Evolutionary conservation across 2,888 invertebrate genomes (phyloP), one percentile per base, ranked within the genome.

Genomic region (Cheilosia vulpina): DNA sequence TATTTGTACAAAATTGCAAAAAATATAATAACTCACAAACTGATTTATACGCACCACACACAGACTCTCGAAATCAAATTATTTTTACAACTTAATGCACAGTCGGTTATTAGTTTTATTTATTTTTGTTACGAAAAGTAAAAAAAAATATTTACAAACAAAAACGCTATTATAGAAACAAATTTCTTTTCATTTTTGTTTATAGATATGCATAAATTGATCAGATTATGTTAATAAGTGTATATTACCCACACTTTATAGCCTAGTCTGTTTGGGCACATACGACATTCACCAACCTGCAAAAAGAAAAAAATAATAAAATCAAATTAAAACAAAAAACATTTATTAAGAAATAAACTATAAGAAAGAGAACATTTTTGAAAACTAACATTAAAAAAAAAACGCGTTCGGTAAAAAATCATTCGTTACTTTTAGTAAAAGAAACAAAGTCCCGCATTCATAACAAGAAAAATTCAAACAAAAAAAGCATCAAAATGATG

Each of bases 221-320:
- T 87, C 88, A 89, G 88, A 89, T 88, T 88, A 88, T 88, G 87
- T 88, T 89, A 88, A 88, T 87, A 88, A 89, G 88, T 87, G 90
- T 90, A 65, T 80, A 73, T 76, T 68, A 55, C 62, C 77, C 72
- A 85, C 85, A 81, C 85, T 85, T 82, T 78, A 77, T 82, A 83
- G 77, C 85, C 78, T 78, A 80, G 79, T 81, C 88, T 88, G 87
- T 88, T 88, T 89, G 90, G 90, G 90, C 91, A 91, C 89, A 91
- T 90, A 92, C 90, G 92, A 91, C 92, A 92, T 92, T 92, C 92
- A 92, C 92, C 92, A 92, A 92, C 90, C 89, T 88, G 88, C 88
- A 88, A 89, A 85, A 73, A 63, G 41, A 71, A 60, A 79, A 68
- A 63, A 68, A 60, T 85, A 87, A 87, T 82, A 76, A 73, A 88